Evolutionary conservation across 92 coral and sea anemone species (phyloP), one percentile per base, ranked within the genome.

Genomic region (Phenganax subtilis): DNA sequence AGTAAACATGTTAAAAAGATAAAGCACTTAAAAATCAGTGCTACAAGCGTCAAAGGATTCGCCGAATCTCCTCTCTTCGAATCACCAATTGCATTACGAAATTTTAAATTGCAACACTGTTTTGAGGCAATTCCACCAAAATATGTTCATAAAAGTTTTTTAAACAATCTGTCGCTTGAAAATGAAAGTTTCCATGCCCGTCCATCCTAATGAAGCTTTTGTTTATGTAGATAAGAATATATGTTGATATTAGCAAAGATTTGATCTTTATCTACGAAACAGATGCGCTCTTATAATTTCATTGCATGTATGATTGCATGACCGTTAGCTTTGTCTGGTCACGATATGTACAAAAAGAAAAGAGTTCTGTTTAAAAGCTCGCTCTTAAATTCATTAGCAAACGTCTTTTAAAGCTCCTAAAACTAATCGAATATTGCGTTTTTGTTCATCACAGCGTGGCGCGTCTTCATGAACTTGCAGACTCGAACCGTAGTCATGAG

Each of bases 211-310:
- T 2, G 6, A 25, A 44, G 64, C 57, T 75, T 75, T 75, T 55
- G 60, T 55, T 58, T 27, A 7, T 75, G 47, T 56, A 75, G 64
- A 28, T 31, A 55, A 20, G 44, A 8, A 55, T 16, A 55, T 55
- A 27, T 75, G 80, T 75, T 55, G 55, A 75, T 55, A 75, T 75
- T 75, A 54, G 47, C 64, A 75, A 75, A 3, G 52, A 6, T 16
- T 75, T 57, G 66, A 4, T 12, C 62, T 54, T 54, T 54, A 75
- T 75, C 80, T 75, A 75, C 28, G 60, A 12, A 54, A 75, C 80
- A 75, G 80, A 75, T 75, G 80, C n/a, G 80, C 57, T 3, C 6
- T 53, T 25, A 53, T 73, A 10, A 73, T 8, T 8, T 51, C 14
- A 53, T n/a, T 12, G 8, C 20, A n/a, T 12, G 8, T 10, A n/a